Base-by-base conservation (phyloP, 2,113 vertebrate species). In the Dromaius novaehollandiae region DNA sequence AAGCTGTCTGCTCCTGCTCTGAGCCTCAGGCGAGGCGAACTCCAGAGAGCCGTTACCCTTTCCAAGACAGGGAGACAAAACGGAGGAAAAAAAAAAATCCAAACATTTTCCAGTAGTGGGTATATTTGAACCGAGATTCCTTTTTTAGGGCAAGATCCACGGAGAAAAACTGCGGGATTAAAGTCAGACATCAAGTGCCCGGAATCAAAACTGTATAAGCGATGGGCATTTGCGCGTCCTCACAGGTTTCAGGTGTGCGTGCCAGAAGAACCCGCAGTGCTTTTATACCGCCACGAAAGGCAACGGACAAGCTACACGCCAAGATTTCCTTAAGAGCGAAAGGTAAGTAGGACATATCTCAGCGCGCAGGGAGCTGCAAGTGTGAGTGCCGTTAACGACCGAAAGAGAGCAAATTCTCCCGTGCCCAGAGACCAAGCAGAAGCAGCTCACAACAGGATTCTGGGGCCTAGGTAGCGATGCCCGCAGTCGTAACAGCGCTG, bases 131-230 rank as follows among this genome's bases (percentile, higher is more conserved):
- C 11, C 42, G 36, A 14, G 32, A 22, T 66, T 40, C 60, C 70
- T 46, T 32, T 53, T 32, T 40, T 4, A 81, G 48, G n/a, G 44
- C 30, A 85, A 40, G 65, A 46, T 28, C 19, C 58, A 64, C 24
- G 60, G 55, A 65, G 30, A 11, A 32, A 75, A 74, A 25, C 65
- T 64, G 7, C 32, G 64, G 78, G 48, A 40, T 34, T 79, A 13
- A 63, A 82, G 56, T 17, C 82, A 34, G 30, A 22, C 30, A 15
- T 15, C 1, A 0, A 18, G 50, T 24, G n/a, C 79, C 75, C 51
- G 34, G 61, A 61, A 63, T 53, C 10, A 28, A 36, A 88, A 12
- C 13, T 2, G 0, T 2, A 2, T 6, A 24, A 36, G 58, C 0
- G 2, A 18, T 1, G 50, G 34, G 22, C 80, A 10, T 26, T 56